A percentile compares a stretch with the other conserved stretches of the same genome.
These are phyloP conservation scores for Hemicentrotus pulcherrimus DNA, from an alignment of 35 echinoderm and acorn worm genomes.

Conservation along the genomic window DNA sequence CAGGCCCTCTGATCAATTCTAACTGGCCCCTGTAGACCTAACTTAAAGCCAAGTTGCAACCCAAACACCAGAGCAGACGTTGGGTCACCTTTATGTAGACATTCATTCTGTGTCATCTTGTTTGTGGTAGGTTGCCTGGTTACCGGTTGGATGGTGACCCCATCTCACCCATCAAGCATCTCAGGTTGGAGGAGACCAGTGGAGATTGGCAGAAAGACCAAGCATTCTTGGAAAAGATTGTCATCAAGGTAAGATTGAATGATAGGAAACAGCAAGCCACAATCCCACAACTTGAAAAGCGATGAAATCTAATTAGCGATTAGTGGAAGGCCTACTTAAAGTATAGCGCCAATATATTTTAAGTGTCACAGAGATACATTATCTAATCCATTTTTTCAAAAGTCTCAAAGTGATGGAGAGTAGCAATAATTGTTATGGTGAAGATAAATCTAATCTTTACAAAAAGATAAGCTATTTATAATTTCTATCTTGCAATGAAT, in stretches of 20 bases:
- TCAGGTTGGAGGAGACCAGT: conserved; percentile 54
- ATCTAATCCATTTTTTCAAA: not conserved
- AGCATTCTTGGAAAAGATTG: conserved; percentile 68
- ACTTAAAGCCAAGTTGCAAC: not conserved
- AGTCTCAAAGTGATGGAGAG: not conserved
- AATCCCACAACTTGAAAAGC: not conserved
- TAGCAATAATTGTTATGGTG: too few species aligned
- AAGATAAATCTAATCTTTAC: too few species aligned
- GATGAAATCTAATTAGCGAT: not conserved
- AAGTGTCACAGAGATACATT: too few species aligned
- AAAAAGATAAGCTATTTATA: too few species aligned
- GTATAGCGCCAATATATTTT: not conserved
- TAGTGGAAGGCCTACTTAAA: not conserved
- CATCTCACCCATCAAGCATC: conserved; percentile 81
- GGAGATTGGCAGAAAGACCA: conserved; percentile 59
- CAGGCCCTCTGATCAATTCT: too few species aligned
- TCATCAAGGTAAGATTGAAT: conserved; percentile 69
- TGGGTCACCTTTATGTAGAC: not conserved
- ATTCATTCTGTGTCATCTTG: conserved; percentile 31
- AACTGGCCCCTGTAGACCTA: too few species aligned
- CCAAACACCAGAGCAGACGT: not conserved
- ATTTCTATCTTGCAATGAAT: too few species aligned
- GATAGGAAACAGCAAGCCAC: not conserved
- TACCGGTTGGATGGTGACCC: conserved; percentile 63
- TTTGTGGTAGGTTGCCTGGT: conserved; percentile 46